Percentiles rank a stretch among this genome's conserved stretches.
Conservation (phyloP, 2,888 invertebrate genomes). For the Elegia similella region DNA sequence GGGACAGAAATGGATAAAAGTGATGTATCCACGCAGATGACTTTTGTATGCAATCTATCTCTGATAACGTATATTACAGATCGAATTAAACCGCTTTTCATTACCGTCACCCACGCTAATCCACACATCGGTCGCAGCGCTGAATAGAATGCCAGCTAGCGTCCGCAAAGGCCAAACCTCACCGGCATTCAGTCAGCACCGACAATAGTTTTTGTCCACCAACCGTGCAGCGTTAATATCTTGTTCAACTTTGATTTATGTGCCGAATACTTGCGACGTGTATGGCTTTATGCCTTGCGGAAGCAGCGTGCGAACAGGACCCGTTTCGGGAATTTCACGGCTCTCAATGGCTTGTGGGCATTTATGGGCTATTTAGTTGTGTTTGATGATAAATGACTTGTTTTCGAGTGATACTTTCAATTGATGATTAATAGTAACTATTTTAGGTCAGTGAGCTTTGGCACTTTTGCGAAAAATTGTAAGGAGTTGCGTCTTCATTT, state of each 20-base stretch:
- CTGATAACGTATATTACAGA: too few relatives aligned
- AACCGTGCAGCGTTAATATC: conserved; percentile 54
- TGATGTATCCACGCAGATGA: too few relatives aligned
- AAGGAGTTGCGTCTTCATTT: not conserved
- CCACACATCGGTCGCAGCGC: conserved; percentile 3
- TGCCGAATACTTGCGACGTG: conserved; percentile 29
- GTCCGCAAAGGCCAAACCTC: conserved; percentile 50
- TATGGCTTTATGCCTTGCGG: conserved; percentile 21
- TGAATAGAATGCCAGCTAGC: conserved; percentile 16
- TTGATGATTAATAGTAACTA: conserved; percentile 10
- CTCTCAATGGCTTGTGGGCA: conserved; percentile 69
- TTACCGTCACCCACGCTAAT: not conserved
- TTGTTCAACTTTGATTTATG: conserved; percentile 75
- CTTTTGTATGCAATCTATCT: too few relatives aligned
- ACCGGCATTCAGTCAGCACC: conserved; percentile 50
- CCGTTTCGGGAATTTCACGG: conserved; percentile 58
- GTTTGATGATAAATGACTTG: conserved; percentile 61
- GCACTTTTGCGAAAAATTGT: not conserved
- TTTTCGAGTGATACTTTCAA: conserved; percentile 30
- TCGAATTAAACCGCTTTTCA: not conserved
- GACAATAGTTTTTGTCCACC: conserved; percentile 68
- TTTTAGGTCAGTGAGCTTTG: conserved; percentile 7
- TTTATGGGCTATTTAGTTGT: conserved; percentile 68
- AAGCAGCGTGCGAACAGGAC: conserved; percentile 61
- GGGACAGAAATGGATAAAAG: too few relatives aligned